Evolutionary conservation across 2,888 invertebrate species (phyloP).

Genomic region (Acleris holmiana): DNA sequence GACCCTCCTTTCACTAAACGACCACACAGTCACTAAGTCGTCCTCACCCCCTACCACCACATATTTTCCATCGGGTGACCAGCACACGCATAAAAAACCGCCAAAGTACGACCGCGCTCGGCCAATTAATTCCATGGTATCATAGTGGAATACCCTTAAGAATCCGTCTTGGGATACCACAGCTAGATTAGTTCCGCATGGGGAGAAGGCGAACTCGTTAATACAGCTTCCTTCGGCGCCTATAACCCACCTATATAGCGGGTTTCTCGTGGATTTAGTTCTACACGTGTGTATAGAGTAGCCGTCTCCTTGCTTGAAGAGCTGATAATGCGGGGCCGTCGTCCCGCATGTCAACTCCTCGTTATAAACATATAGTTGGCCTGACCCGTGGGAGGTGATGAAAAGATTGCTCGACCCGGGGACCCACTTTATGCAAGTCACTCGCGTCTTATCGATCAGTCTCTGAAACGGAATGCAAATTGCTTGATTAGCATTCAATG

Average conservation of each 20-base stretch:
- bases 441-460: constrained; percentile 96
- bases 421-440: constrained; percentile 99
- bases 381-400: constrained; percentile 96
- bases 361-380: constrained; percentile 98
- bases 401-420: constrained; percentile 97
- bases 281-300: constrained; percentile 98
- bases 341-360: constrained; percentile 96
- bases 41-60: constrained; percentile 99
- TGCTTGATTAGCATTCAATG: constrained; percentile 31
- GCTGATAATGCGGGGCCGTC: constrained; percentile 96
- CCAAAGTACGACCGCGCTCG: constrained; percentile 98
- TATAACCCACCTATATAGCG: constrained; percentile 93
- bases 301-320: constrained; percentile 97
- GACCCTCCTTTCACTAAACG: constrained; percentile 94
- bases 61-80: constrained; percentile 98
- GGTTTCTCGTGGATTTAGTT: constrained; percentile 97
- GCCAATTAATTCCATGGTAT: constrained; percentile 98
- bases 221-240: constrained; percentile 93
- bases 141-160: constrained; percentile 97
- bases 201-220: constrained; percentile 98
- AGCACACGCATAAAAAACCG: constrained; percentile 97
- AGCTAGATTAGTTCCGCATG: constrained; percentile 96
- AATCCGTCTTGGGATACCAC: constrained; percentile 98
- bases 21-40: constrained; percentile 99
- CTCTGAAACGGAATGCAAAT: constrained; percentile 84